Evolutionary conservation across 2,888 invertebrate species (phyloP).

Genomic region (Cabera pusaria): DNA sequence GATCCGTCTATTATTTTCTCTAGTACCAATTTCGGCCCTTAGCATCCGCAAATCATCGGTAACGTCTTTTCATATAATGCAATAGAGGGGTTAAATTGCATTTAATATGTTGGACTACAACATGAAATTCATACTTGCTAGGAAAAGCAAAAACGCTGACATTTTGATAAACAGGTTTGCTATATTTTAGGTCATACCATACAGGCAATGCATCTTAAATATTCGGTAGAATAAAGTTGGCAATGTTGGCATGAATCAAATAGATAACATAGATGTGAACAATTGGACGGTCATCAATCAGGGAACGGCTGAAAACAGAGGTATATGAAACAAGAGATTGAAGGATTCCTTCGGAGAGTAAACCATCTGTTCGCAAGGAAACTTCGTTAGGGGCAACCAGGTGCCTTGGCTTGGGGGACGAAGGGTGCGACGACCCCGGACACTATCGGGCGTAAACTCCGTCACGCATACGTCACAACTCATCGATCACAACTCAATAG

Average conservation of each 20-base stretch:
- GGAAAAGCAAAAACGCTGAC: too few relatives aligned
- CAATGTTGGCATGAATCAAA: too few relatives aligned
- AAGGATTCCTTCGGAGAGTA: conserved; percentile 50
- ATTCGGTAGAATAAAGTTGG: too few relatives aligned
- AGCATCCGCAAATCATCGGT: too few relatives aligned
- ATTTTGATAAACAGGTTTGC: conserved; percentile 27
- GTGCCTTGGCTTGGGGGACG: conserved; percentile 67
- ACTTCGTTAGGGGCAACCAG: conserved; percentile 63
- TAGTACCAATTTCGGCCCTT: neutral
- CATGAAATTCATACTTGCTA: too few relatives aligned
- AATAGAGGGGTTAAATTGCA: too few relatives aligned
- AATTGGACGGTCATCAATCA: too few relatives aligned
- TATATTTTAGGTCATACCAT: conserved; percentile 15
- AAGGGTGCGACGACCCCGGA: conserved; percentile 76
- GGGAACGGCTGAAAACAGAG: too few relatives aligned
- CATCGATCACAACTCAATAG: conserved; percentile 24
- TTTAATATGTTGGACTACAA: too few relatives aligned
- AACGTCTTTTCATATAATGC: too few relatives aligned
- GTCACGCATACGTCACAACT: conserved; percentile 56
- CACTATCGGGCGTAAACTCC: conserved; percentile 59
- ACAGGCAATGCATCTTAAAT: too few relatives aligned
- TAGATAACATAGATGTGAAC: too few relatives aligned
- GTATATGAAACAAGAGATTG: conserved; percentile 30
- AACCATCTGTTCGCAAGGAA: conserved; percentile 72
- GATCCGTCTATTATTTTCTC: conserved; percentile 30